A percentile compares a stretch with the other conserved stretches of the same genome.
These are phyloP conservation scores for Mythimna albipuncta DNA, from an alignment of 2,888 invertebrate species.

Conservation along the genomic window DNA sequence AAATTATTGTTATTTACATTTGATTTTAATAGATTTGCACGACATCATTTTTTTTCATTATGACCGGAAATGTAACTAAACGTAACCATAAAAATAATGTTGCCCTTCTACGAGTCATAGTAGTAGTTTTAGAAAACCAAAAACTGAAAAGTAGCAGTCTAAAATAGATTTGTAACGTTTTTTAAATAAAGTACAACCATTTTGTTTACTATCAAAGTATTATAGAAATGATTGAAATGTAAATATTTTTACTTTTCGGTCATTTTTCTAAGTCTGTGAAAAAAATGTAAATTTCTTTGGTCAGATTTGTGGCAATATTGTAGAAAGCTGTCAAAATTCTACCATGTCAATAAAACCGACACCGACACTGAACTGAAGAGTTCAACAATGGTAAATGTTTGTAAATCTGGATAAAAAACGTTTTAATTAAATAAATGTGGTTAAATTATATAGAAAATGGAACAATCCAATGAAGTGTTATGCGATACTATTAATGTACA, in stretches of 20 bases:
- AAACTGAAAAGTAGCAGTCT: not conserved
- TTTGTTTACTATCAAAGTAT: no score
- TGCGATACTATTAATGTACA: slow-evolving; percentile 1
- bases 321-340: slow-evolving; percentile 30
- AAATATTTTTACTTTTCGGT: not conserved
- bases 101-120: not conserved
- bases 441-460: slow-evolving; percentile 25
- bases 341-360: slow-evolving; percentile 48
- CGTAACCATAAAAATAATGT: not conserved
- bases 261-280: not conserved
- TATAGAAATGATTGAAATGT: not conserved
- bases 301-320: not conserved
- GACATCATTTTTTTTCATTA: not conserved
- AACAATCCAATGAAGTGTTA: not conserved
- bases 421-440: slow-evolving; percentile 17
- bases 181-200: not conserved
- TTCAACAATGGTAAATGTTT: not conserved
- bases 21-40: not conserved
- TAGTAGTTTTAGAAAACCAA: not conserved
- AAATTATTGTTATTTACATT: not conserved
- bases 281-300: not conserved
- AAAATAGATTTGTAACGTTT: not conserved
- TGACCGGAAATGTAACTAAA: slow-evolving; percentile 24
- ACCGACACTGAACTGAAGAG: not conserved
- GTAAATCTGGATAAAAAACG: not conserved